Evolutionary conservation across 30 jellyfish, hydroid and myxozoan genomes (phyloP), one percentile per base, ranked within the genome.

Genomic region (Mastigias papua): DNA sequence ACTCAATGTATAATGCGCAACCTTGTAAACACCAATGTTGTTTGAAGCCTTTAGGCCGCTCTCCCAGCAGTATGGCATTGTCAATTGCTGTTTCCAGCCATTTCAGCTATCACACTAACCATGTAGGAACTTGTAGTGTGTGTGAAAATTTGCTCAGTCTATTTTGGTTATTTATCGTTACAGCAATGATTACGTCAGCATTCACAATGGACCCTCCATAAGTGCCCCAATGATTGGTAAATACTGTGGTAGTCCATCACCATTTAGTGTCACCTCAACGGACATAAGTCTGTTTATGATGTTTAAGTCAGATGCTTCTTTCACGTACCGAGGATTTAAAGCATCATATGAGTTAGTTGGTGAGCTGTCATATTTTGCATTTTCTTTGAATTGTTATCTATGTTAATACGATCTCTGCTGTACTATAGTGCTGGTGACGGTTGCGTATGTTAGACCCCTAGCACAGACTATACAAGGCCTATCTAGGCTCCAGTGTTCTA

Each of bases 201-300:
- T 81, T 48, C 34, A 81, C 54, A 81, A 65, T 66, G 91, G 91
- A 29, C 31, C 82, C 29, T 29, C 77, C 0, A 27, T 48, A 26
- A 23, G 63, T 46, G 83, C 84, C 50, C 84, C 84, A 21, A n/a
- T 16, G 28, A 37, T 81, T 46, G 91, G 84, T 35, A 63, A 42
- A 27, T 81, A 63, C 72, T 81, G 91, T 65, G 91, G 91, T 15
- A 0, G 23, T 11, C 84, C 0, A 69, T 64, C 84, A 0, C 76
- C 91, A n/a, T 81, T 67, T 66, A 81, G 84, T 42, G 91, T 81
- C 84, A 13, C 33, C 6, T 81, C 91, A 1, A 81, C 75, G 29
- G 83, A 31, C 74, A 63, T 51, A 34, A 64, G 76, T 25, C 74
- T 69, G 26, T 29, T 68, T 29, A 54, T 81, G 67, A 42, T 35